Conservation (phyloP, 2,797 vertebrate genomes). For the Heterohyrax brucei region DNA sequence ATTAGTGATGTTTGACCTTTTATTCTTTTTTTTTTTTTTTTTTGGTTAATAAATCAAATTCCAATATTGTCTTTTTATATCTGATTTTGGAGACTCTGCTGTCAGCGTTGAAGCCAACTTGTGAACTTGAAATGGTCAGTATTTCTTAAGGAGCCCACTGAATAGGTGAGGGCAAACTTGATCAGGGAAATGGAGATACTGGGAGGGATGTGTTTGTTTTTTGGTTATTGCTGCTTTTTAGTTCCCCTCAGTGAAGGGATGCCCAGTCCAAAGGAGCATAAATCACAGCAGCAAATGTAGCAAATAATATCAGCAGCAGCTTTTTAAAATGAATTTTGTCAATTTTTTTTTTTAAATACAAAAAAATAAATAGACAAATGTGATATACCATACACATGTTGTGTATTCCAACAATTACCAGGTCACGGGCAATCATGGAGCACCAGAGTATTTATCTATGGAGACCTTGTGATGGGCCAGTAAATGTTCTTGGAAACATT, state of each 20-base stretch:
- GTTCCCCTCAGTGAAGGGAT: background rate
- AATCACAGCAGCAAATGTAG: background rate
- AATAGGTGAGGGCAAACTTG: background rate
- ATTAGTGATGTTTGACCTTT: conserved; percentile 47
- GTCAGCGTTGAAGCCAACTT: background rate
- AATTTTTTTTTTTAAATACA: background rate
- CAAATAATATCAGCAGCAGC: background rate
- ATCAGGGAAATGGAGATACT: background rate
- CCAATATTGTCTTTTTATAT: background rate
- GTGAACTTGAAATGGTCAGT: background rate
- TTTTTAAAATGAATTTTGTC: background rate
- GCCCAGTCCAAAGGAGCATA: background rate
- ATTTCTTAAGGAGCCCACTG: background rate
- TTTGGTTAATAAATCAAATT: conserved; percentile 38
- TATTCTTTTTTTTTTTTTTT: background rate
- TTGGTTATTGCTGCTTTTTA: background rate
- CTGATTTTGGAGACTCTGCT: conserved; percentile 19
- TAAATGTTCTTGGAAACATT: background rate
- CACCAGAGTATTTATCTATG: background rate
- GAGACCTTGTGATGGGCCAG: background rate
- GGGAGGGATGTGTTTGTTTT: background rate
- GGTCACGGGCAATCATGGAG: accelerated
- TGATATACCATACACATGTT: accelerated
- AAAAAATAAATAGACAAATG: background rate
- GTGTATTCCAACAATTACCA: background rate